Conservation (phyloP, 1,140 invertebrate species). For the Trachymyrmex septentrionalis region DNA sequence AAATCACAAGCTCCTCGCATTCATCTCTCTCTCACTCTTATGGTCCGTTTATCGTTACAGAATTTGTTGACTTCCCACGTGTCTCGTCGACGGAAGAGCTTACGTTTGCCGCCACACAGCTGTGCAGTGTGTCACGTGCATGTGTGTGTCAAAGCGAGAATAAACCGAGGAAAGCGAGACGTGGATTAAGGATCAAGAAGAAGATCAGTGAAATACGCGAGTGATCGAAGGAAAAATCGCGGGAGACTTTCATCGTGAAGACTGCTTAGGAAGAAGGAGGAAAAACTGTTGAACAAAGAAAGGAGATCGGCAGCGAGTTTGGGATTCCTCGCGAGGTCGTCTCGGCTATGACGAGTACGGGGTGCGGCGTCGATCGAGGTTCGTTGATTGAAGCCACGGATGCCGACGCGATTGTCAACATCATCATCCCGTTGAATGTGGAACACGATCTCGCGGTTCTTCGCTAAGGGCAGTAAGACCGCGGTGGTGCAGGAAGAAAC, state of each 20-base stretch:
- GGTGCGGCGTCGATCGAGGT: constrained; percentile 61
- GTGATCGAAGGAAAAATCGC: constrained; percentile 2
- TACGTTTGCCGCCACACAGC: not conserved
- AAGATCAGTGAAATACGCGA: not conserved
- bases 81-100: not conserved
- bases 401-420: constrained; percentile 28
- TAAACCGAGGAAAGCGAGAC: not conserved
- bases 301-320: not conserved
- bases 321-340: not conserved
- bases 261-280: not conserved
- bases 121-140: constrained; percentile 20
- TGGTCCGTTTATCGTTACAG: constrained; percentile 31
- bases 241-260: not conserved
- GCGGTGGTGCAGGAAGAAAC: constrained; percentile 73
- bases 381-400: constrained; percentile 46
- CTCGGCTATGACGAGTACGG: constrained; percentile 76
- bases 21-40: not conserved
- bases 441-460: constrained; percentile 84
- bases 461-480: constrained; percentile 82
- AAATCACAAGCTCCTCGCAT: not conserved
- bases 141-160: constrained; percentile 5
- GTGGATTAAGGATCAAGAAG: not conserved
- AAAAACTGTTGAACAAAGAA: not conserved
- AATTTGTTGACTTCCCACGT: not conserved
- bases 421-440: constrained; percentile 83